These are phyloP conservation scores for Gymnocephalus cernua DNA, from an alignment of 2,113 vertebrate species.

Conservation along the genomic window DNA sequence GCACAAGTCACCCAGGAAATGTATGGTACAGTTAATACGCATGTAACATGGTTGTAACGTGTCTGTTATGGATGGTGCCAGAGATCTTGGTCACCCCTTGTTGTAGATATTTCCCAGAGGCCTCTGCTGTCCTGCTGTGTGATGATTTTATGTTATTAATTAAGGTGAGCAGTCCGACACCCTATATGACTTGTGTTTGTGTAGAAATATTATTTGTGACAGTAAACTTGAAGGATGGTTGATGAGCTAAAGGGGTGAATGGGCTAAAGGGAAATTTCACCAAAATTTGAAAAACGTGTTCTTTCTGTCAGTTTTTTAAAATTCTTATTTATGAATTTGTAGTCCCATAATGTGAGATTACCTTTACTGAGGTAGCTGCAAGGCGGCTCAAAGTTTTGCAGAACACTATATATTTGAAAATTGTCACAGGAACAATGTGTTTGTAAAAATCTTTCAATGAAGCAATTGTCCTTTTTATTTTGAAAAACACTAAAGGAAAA, in stretches of 20 bases:
- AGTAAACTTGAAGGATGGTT: conserved; percentile 13
- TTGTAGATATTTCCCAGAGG: conserved; percentile 69
- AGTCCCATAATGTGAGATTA: background rate
- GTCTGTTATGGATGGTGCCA: background rate
- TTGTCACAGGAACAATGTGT: background rate
- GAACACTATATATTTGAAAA: conserved; percentile 12
- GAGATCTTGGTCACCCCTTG: conserved; percentile 28
- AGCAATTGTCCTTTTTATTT: conserved; percentile 19
- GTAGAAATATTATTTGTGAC: conserved; percentile 56
- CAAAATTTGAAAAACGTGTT: conserved; percentile 24
- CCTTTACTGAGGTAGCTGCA: background rate
- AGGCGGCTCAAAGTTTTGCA: conserved; percentile 16
- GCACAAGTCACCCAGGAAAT: conserved; percentile 48
- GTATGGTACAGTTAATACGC: conserved; percentile 18
- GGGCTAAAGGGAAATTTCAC: conserved; percentile 38
- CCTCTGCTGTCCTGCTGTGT: conserved; percentile 57
- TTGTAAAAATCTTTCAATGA: conserved; percentile 14
- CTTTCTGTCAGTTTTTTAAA: conserved; percentile 6
- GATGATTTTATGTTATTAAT: conserved; percentile 50
- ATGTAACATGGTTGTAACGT: conserved; percentile 17
- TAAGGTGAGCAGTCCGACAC: conserved; percentile 43
- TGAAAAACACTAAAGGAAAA: background rate
- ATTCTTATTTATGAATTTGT: conserved; percentile 24
- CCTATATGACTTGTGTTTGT: conserved; percentile 65
- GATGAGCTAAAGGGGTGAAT: conserved; percentile 25